Base-by-base conservation (phyloP, 2,113 vertebrate species). In the Chroicocephalus ridibundus region DNA sequence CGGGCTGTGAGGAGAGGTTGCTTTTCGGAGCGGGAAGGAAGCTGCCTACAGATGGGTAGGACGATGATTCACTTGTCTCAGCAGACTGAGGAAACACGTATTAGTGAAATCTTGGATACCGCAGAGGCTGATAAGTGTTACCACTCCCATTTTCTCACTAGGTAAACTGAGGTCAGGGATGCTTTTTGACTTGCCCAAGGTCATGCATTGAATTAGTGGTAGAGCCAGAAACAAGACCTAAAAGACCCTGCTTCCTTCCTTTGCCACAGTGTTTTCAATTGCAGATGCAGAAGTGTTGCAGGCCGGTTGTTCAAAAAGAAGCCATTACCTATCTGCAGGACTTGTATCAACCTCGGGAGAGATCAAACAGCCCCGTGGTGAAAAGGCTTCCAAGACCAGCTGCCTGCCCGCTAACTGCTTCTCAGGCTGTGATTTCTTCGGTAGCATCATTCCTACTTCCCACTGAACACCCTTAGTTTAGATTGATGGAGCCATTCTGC, bases 81-180 rank as follows among this genome's bases (percentile, higher is more conserved):
- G 83, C 83, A 95, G 92, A 82, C 77, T 22, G 69, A 91, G 90
- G 92, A 68, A 89, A 49, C 61, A 21, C 13, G 5, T 46, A 21
- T 13, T 2, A 69, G 78, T n/a, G 84, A 91, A 57, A 90, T 49
- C 70, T 10, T 11, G 3, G 85, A 91, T 72, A 64, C 94, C 52
- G 2, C 91, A 54, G 82, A 65, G 66, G 15, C 87, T 90, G 94
- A 79, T 29, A 46, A 80, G 78, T 8, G 65, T 69, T 89, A 40
- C 95, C 76, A 36, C 95, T 97, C 96, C 89, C 93, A 51, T 94
- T 80, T 94, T 91, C 93, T 72, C 93, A 34, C 51, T 77, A 77
- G 91, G 93, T 95, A 94, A 96, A 87, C 89, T 70, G 78, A 95
- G 96, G 92, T 95, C 95, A 96, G 91, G 40, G 94, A 85, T 79